Base-by-base conservation (phyloP, 1,140 invertebrate species). In the Hylaeus anthracinus region DNA sequence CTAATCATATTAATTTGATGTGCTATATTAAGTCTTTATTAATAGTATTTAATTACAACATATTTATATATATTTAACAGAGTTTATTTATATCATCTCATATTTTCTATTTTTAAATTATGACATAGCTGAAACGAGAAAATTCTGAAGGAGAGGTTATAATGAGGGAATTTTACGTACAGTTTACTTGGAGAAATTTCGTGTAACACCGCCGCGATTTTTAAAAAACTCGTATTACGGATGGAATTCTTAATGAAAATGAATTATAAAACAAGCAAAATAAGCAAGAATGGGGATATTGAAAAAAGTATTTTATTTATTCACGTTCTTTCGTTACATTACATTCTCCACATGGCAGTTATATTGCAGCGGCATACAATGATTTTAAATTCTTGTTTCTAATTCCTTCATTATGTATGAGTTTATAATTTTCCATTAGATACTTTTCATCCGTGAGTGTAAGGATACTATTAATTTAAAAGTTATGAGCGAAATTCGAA, bases 221-320 rank as follows among this genome's bases (percentile, higher is more conserved):
- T 26, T 26, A 26, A 26, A 26, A 26, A 26, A 26, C 26, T 26
- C 26, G 26, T 26, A 26, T 26, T 26, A 26, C 26, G 26, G 26
- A 26, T 26, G 26, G 26, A 26, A 26, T 26, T 26, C 26, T 26
- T 26, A 26, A 26, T 26, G 26, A 26, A 26, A 26, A 26, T 26
- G 26, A 26, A 26, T 26, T 26, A 26, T 26, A 26, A 26, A 26
- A 26, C 26, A 26, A 26, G 26, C 26, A 26, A 58, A 65, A 26
- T 43, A 82, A 53, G 15, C 5, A 26, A 56, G 8, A 64, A 55
- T 15, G 45, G 15, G 51, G 63, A 58, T 86, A 78, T 75, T 87
- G 74, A 63, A 87, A 87, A 87, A 87, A 76, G 78, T 86, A 87
- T 78, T 87, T 87, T 87, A 87, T 87, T 87, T 58, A 72, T 60